Evolutionary conservation across 2,113 vertebrate genomes (phyloP).

Genomic region (Corythoichthys haematopterus): DNA sequence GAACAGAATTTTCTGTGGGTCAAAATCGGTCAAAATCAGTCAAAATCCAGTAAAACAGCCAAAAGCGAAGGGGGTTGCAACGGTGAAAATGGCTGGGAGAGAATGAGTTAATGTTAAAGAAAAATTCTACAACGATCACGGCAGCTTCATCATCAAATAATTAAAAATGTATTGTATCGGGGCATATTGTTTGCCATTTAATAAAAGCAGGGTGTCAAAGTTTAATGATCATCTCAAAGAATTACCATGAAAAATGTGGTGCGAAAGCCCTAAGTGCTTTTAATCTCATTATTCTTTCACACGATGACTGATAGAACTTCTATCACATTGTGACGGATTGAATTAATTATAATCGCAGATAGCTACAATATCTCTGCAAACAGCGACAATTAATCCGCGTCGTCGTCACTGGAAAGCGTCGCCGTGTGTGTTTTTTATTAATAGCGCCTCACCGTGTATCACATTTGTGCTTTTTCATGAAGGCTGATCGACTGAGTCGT

Average conservation of each 20-base stretch:
- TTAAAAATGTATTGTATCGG: too few relatives aligned
- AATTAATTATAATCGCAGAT: background rate
- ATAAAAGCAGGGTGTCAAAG: background rate
- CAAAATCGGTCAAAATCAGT: too few relatives aligned
- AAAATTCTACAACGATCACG: too few relatives aligned
- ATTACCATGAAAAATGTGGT: background rate
- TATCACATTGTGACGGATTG: background rate
- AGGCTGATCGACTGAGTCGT: slow-evolving; percentile 32
- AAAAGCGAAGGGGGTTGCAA: too few relatives aligned
- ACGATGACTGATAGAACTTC: background rate
- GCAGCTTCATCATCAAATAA: too few relatives aligned
- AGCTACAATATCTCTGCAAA: background rate
- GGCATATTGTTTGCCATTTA: background rate
- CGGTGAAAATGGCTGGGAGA: too few relatives aligned
- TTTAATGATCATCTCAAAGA: background rate
- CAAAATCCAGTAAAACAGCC: too few relatives aligned
- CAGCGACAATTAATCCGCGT: background rate
- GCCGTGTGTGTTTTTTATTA: background rate
- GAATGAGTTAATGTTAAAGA: too few relatives aligned
- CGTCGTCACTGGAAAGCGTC: background rate
- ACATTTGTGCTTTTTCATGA: slow-evolving; percentile 38
- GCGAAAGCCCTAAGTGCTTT: background rate
- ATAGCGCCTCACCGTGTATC: background rate
- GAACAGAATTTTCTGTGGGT: too few relatives aligned
- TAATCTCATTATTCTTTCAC: background rate